Base-by-base conservation (phyloP, 2,888 invertebrate species). In the Rhaphigaster nebulosa region DNA sequence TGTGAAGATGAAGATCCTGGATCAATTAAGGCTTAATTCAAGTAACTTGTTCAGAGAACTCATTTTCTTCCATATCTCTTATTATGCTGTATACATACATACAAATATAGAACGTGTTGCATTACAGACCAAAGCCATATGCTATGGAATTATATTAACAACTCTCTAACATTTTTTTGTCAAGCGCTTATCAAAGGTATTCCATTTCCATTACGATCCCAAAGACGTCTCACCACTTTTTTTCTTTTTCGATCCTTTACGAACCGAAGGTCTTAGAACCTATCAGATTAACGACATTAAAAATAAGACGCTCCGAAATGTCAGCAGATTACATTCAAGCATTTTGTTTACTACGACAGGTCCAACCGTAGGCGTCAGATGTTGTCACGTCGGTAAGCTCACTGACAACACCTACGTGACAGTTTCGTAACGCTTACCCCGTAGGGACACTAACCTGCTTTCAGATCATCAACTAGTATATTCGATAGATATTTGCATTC, bases 271-370 rank as follows among this genome's bases (percentile, higher is more conserved):
- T 34, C 34, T 20, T 70, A 70, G 70, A 45, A 45, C 6, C 80
- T 0, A 45, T 45, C 45, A 45, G 84, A 84, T 84, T 84, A 26
- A 84, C 41, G 45, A 84, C 45, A 20, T 70, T 38, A 8, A 70
- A 34, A 26, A 70, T 5, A 26, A 20, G 34, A 45, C 45, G 0
- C 84, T 84, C 45, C 26, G 26, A 84, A 84, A 84, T 84, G 84
- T 84, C 84, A 84, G 26, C 4, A n/a, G 84, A 26, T n/a, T n/a
- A 26, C 84, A 45, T 45, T 84, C 26, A 84, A 8, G 84, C 45
- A 84, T 84, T 84, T 45, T 84, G 26, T 84, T 84, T 84, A 84
- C 84, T 45, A 45, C 45, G n/a, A 26, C 84, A 45, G 84, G 23
- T 84, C 26, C 41, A 13, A 13, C 45, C 34, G 84, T 84, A 84